phyloP scores from a whole-genome alignment of 2,113 vertebrate species.

The Reinhardtius hippoglossoides region DNA sequence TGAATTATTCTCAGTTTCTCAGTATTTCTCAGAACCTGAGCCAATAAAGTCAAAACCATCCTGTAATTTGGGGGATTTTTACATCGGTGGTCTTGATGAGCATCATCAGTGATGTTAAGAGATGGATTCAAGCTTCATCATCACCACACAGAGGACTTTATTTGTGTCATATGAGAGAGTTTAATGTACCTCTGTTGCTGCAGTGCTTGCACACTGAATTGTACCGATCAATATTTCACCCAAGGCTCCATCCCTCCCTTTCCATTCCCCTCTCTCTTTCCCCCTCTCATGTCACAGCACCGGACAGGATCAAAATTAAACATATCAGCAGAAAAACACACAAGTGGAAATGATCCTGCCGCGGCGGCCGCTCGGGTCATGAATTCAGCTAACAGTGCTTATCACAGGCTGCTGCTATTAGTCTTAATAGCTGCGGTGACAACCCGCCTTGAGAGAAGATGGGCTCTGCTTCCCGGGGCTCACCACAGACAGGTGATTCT shows the following conservation, averaged over 20 bases:
- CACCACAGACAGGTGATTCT: conserved; percentile 68
- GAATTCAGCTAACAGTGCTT: conserved; percentile 76
- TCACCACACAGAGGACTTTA: neutral
- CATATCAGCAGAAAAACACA: conserved; percentile 79
- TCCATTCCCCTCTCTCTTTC: conserved; percentile 43
- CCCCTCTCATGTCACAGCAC: conserved; percentile 53
- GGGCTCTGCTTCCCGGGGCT: conserved; percentile 45
- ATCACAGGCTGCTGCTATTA: conserved; percentile 71
- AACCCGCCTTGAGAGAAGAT: conserved; percentile 60
- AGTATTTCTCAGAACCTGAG: neutral
- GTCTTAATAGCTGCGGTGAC: conserved; percentile 72
- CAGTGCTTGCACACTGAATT: conserved; percentile 37
- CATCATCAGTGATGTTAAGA: neutral
- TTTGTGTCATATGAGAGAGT: conserved; percentile 24
- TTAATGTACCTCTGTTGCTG: conserved; percentile 31
- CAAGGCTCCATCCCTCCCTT: conserved; percentile 53
- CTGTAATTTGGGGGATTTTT: neutral
- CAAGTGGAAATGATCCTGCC: conserved; percentile 72
- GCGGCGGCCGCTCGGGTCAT: conserved; percentile 68
- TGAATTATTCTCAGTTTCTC: no score
- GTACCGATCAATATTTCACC: conserved; percentile 62
- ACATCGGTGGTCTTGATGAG: neutral
- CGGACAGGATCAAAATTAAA: conserved; percentile 72
- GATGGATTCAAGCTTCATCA: conserved; percentile 2
- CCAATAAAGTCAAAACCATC: neutral